Base-by-base conservation (phyloP, 2,888 invertebrate genomes). In the Anthophora plumipes region DNA sequence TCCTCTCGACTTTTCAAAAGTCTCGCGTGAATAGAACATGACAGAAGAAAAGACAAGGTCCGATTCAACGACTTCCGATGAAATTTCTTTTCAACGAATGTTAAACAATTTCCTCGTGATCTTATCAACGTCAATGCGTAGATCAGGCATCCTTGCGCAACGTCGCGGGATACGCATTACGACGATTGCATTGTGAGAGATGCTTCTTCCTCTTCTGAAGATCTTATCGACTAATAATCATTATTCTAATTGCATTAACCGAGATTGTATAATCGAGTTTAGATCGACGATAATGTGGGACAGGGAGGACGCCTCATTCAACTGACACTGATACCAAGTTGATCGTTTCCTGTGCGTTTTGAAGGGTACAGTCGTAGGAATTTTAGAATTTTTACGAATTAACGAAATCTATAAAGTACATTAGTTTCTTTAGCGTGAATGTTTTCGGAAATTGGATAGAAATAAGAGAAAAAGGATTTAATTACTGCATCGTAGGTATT, bases 191-290 rank as follows among this genome's bases (percentile, higher is more conserved):
- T 71, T 41, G 52, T 60, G 66, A 64, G 14, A 25, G 25, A 63
- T 43, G 60, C 5, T 48, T 9, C 55, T 63, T 63, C 48, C 55
- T 77, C 37, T 75, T 37, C 12, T 20, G 14, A 0, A 12, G 75
- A 74, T 74, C 41, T 6, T 61, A 77, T 77, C 75, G 9, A 25
- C 39, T 48, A 77, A 68, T 50, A 50, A 55, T 63, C 43, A 77
- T 75, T 75, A 76, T 57, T 76, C 61, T 69, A 76, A 78, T 76
- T 68, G 43, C 43, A 37, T 57, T 43, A 57, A 75, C 43, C 37
- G 64, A 12, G 54, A 31, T 37, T 20, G 64, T 64, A 77, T 55
- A 37, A 20, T 61, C 25, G 37, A 6, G n/a, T 9, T 48, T 46
- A 48, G 48, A 74, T 67, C 60, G 22, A 31, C 0, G 60, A 64